phyloP scores from a whole-genome alignment of 1,140 invertebrate genomes.

The Conus ventricosus region DNA sequence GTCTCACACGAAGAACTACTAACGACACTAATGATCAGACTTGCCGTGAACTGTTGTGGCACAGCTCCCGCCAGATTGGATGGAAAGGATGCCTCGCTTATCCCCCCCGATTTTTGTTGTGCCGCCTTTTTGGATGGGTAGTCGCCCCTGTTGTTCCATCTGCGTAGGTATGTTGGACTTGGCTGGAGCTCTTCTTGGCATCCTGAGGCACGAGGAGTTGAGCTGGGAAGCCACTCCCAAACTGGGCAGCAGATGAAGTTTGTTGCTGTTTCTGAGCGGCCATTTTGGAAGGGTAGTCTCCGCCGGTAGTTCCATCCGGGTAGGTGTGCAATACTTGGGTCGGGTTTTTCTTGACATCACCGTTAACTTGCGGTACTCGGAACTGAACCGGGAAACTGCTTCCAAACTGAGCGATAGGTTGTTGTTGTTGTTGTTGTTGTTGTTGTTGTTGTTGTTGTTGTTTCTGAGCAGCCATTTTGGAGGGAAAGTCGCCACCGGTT shows the following conservation, averaged over 20 bases:
- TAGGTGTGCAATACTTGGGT: neutral
- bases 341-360: neutral
- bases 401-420: neutral
- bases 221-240: too few relatives aligned
- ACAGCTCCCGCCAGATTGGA: neutral
- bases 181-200: neutral
- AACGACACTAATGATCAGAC: neutral
- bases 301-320: neutral
- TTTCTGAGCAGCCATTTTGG: neutral
- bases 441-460: neutral
- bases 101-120: neutral
- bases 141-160: slow-evolving; percentile 10
- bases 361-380: neutral
- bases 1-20: neutral
- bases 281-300: slow-evolving; percentile 6
- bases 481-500: neutral
- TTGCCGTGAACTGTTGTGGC: neutral
- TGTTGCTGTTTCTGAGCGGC: neutral
- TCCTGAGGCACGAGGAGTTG: too few relatives aligned
- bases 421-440: neutral
- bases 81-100: neutral
- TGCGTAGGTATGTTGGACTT: neutral
- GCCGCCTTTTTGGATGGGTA: neutral
- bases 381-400: neutral
- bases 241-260: neutral